A percentile compares a stretch with the other conserved stretches of the same genome.
Evolutionary conservation across 2,113 vertebrate genomes (phyloP).

Genomic region (Melanerpes formicivorus): DNA sequence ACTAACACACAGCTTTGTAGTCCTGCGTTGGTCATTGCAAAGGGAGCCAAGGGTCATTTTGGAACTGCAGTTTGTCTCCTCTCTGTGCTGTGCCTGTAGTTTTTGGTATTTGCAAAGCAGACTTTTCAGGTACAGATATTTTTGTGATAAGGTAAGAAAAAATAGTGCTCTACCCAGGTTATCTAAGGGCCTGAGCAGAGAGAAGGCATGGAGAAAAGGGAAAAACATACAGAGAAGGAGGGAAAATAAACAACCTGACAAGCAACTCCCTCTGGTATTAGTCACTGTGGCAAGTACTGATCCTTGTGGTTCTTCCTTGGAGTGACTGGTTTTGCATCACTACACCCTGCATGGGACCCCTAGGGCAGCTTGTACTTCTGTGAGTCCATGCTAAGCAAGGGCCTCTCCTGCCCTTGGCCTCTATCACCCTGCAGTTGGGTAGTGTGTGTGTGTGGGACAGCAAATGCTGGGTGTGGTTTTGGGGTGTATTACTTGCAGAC

Average conservation of each 20-base stretch:
- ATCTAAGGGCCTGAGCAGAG: not conserved
- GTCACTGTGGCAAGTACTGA: not conserved
- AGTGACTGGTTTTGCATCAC: not conserved
- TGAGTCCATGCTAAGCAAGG: not conserved
- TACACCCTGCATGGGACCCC: accelerated
- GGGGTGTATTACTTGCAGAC: not conserved
- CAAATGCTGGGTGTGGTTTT: not conserved
- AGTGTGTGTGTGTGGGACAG: not conserved
- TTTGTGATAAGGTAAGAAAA: not conserved
- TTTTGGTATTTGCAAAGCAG: not conserved
- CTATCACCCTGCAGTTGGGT: not conserved
- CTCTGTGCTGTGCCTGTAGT: not conserved
- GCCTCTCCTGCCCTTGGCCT: accelerated
- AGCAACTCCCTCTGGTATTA: not conserved
- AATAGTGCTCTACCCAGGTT: not conserved
- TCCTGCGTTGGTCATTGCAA: not conserved
- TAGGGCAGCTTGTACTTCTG: not conserved
- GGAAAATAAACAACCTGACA: not conserved
- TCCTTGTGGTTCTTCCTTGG: not conserved
- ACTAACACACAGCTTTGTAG: not conserved
- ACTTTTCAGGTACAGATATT: not conserved
- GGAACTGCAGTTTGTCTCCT: not conserved
- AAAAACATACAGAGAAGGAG: not conserved
- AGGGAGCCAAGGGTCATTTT: not conserved
- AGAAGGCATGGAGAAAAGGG: not conserved